Evolutionary conservation across 2,113 vertebrate species (phyloP), one percentile per base, ranked within the genome.

Genomic region (Sitta europaea): DNA sequence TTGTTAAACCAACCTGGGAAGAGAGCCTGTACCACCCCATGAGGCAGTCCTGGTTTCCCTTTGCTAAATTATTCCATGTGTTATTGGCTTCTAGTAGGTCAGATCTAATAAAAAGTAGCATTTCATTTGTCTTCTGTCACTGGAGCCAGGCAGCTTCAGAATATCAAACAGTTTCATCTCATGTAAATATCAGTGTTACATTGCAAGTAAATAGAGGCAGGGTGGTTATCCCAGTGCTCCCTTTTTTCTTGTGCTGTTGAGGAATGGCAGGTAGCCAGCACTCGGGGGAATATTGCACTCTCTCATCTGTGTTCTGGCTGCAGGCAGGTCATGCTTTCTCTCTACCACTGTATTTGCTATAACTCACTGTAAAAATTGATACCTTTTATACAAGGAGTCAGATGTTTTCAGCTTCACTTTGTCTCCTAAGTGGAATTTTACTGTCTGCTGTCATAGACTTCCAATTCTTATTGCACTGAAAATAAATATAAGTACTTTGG

Each of bases 181-280:
- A 80, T 86, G 79, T 61, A 89, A 87, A 91, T 91, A 89, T 27
- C 48, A 78, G 28, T 59, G n/a, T 61, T 87, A 84, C 68, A 75
- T 61, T 78, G 53, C n/a, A 85, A 92, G 76, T 45, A 89, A 95
- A 94, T 78, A 84, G 29, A 61, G 80, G 71, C 73, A 51, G 68
- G 57, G 33, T 87, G 72, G 57, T 72, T 96, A 67, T 42, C 53
- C 68, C 40, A 31, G 28, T 29, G 16, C 43, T 96, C 20, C 22
- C 42, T 95, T 92, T 87, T 89, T 50, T 91, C 86, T 68, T 68
- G 53, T 78, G 59, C 76, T 20, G 6, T 67, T 81, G 72, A 80
- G 53, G 65, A 92, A 71, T 94, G 94, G 95, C 95, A 92, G 31
- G 53, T 48, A 71, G 88, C 83, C 91, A 96, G 61, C 70, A 86